phyloP scores from a whole-genome alignment of 2,888 invertebrate genomes.

The Eretmocerus hayati region DNA sequence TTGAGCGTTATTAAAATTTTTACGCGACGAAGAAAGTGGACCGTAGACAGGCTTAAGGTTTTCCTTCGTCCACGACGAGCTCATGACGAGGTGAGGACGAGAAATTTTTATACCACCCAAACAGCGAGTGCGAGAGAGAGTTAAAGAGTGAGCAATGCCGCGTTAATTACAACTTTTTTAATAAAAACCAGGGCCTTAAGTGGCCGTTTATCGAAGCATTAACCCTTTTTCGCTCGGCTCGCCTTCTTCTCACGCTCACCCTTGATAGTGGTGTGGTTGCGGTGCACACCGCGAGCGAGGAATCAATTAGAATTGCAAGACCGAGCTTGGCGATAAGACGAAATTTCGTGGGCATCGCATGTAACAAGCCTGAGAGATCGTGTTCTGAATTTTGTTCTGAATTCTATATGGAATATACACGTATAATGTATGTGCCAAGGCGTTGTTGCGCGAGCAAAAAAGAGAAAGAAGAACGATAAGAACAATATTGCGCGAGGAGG shows the following conservation, averaged over 20 bases:
- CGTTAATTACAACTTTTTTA: slow-evolving; percentile 25
- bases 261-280: too few species aligned
- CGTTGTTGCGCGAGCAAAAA: too few species aligned
- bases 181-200: slow-evolving; percentile 21
- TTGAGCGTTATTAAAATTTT: slow-evolving; percentile 23
- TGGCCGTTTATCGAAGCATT: slow-evolving; percentile 22
- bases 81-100: too few species aligned
- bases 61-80: not conserved
- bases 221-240: too few species aligned
- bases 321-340: not conserved
- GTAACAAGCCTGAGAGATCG: too few species aligned
- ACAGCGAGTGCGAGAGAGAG: not conserved
- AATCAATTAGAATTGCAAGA: slow-evolving; percentile 20
- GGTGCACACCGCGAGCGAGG: not conserved
- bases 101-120: slow-evolving; percentile 14
- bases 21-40: slow-evolving; percentile 14
- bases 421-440: too few species aligned
- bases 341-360: slow-evolving; percentile 5
- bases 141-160: slow-evolving; percentile 18
- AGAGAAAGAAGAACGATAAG: not conserved
- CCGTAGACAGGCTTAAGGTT: slow-evolving; percentile 2
- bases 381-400: too few species aligned
- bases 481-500: not conserved
- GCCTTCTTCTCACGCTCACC: not conserved
- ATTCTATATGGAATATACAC: too few species aligned